Evolutionary conservation across 2,797 vertebrate species (phyloP).

Genomic region (Eidolon dupreanum): DNA sequence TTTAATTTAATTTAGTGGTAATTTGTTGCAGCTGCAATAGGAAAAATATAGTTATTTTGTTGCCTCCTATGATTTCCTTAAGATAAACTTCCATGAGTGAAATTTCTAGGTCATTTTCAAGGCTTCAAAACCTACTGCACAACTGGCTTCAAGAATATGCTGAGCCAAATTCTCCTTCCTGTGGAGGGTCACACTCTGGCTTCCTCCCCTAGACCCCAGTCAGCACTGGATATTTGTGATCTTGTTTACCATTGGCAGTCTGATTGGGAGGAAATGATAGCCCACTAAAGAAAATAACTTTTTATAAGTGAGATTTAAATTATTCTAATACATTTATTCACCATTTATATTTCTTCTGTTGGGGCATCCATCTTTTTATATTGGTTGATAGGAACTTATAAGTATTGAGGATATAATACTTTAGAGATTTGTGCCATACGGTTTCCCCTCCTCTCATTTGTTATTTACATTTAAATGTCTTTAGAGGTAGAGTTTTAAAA

Average conservation of each 20-base stretch:
- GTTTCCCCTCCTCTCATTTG: neutral
- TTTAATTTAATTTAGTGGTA: neutral
- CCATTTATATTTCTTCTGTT: neutral
- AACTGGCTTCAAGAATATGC: neutral
- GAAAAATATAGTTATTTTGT: neutral
- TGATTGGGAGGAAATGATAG: neutral
- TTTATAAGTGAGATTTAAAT: neutral
- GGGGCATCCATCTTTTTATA: neutral
- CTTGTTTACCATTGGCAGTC: neutral
- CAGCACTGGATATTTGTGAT: neutral
- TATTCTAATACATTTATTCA: neutral
- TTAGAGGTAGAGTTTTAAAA: neutral
- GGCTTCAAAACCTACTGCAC: neutral
- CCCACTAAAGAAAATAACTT: neutral
- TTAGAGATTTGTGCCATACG: neutral
- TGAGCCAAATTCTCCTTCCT: neutral
- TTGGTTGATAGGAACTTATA: neutral
- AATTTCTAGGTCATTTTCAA: neutral
- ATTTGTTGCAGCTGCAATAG: neutral
- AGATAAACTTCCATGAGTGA: neutral
- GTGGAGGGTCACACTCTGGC: fast-evolving
- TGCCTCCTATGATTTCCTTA: neutral
- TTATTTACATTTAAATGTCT: neutral
- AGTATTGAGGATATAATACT: neutral
- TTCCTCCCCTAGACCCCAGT: fast-evolving